Percentiles rank a stretch among this genome's conserved stretches.
These are phyloP conservation scores for Tychaedon coryphoeus DNA, from an alignment of 2,113 vertebrate species.

Conservation along the genomic window DNA sequence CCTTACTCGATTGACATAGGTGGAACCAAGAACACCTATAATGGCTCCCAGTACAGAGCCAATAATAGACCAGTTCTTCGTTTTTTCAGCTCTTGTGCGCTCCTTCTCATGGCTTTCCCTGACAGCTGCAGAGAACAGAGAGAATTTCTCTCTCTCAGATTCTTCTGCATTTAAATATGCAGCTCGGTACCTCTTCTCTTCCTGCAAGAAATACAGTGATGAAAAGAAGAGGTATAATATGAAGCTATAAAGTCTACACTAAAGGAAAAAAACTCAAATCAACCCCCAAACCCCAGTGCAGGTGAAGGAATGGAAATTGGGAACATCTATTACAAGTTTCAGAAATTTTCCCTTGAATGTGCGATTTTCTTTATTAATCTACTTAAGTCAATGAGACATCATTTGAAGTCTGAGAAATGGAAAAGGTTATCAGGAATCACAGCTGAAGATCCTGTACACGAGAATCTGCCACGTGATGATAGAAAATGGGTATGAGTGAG, in stretches of 20 bases:
- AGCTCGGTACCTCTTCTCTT: constrained; percentile 86
- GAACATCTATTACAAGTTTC: not conserved
- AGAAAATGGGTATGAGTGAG: not conserved
- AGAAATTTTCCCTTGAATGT: not conserved
- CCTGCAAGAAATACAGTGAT: constrained; percentile 72
- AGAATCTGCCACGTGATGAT: not conserved
- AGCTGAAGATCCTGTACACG: not conserved
- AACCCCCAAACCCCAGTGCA: not conserved
- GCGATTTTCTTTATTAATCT: not conserved
- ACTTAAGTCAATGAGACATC: not conserved
- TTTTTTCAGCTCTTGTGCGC: constrained; percentile 88
- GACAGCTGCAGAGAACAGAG: constrained; percentile 89
- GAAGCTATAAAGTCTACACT: not conserved
- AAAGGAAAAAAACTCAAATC: not conserved
- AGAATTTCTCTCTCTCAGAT: constrained; percentile 88
- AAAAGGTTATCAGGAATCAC: not conserved
- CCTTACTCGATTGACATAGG: constrained; percentile 91
- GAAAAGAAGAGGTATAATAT: not conserved
- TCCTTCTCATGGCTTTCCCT: constrained; percentile 95
- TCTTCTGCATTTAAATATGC: constrained; percentile 80
- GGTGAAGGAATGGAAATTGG: not conserved
- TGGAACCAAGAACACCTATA: constrained; percentile 95
- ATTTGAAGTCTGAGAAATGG: not conserved
- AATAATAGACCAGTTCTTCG: constrained; percentile 97
- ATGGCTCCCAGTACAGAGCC: constrained; percentile 91